Evolutionary conservation across 2,797 vertebrate genomes (phyloP), one percentile per base, ranked within the genome.

Genomic region (Heliangelus exortis): DNA sequence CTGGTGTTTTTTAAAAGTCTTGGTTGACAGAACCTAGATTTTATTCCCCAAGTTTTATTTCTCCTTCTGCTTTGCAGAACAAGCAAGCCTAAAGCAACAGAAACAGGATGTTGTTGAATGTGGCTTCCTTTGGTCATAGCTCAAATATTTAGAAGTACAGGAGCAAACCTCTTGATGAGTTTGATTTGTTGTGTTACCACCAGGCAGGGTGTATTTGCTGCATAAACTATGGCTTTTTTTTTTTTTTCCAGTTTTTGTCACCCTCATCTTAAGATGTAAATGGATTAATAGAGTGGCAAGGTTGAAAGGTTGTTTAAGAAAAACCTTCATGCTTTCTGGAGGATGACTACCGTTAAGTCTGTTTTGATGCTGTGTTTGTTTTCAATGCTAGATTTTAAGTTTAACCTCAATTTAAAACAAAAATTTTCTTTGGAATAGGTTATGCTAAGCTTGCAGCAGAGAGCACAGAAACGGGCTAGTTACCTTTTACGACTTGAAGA

Each of bases 401-500:
- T 71, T 23, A 86, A 22, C 1, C 0, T 84, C 29, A 65, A 0
- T 20, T 39, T 93, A 45, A 92, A 86, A 3, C 9, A 65, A 76
- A 77, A 28, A 4, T 8, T 50, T 31, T 90, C 31, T 94, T 84
- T 92, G 77, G 36, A 77, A 85, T 68, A 99, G 99, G 98, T 99
- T 83, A 99, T 99, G 99, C 96, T 99, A 69, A 99, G 98, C 92
- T 98, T 99, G 92, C 99, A 99, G 96, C 99, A 99, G 92, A 98
- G 99, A 81, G 98, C 99, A 39, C 99, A 99, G 98, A 99, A 99
- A 93, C 98, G 99, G 55, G 98, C 99, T 85, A 99, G 99, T 96
- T 99, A 99, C 51, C 98, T 99, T 73, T 97, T 99, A 51, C 98
- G 98, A 0, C 98, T 99, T 77, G 98, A 99, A 83, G 99, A 99